Percentiles rank a stretch among this genome's conserved stretches.
Conservation (phyloP, 30 jellyfish, hydroid and myxozoan species). For the Sanderia malayensis region DNA sequence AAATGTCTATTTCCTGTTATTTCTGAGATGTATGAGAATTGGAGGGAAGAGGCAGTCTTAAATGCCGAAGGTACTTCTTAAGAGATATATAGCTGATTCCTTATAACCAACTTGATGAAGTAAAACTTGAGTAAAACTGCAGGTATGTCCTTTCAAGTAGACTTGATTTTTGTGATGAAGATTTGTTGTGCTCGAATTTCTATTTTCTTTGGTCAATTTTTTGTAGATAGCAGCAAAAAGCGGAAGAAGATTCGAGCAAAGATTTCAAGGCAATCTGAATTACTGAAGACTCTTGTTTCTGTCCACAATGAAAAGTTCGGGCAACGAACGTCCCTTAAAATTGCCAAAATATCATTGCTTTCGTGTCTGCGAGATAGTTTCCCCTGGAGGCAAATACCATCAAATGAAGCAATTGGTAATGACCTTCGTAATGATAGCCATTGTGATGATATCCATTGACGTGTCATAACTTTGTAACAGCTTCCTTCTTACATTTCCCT, state of each 20-base stretch:
- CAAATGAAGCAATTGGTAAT: not conserved
- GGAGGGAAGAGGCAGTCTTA: not conserved
- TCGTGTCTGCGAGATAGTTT: not conserved
- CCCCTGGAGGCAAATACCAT: not conserved
- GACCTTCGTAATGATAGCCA: too few species aligned
- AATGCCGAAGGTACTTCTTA: not conserved
- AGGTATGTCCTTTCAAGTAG: too few species aligned
- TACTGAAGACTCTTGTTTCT: not conserved
- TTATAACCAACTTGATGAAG: too few species aligned
- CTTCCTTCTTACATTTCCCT: too few species aligned
- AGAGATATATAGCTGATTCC: too few species aligned
- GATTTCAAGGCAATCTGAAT: constrained; percentile 17
- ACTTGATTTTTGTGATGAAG: too few species aligned
- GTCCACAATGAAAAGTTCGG: not conserved
- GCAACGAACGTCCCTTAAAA: not conserved
- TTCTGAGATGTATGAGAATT: not conserved
- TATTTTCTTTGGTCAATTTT: too few species aligned
- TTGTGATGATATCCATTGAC: too few species aligned
- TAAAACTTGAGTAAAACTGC: not conserved
- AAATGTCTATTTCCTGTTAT: not conserved
- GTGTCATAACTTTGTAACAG: too few species aligned
- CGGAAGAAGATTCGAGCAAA: constrained; percentile 10
- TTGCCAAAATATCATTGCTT: not conserved
- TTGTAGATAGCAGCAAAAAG: constrained; percentile 16
- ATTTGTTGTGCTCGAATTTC: not conserved